Base-by-base conservation (phyloP, 2,888 invertebrate species). In the Epistrophe grossulariae region DNA sequence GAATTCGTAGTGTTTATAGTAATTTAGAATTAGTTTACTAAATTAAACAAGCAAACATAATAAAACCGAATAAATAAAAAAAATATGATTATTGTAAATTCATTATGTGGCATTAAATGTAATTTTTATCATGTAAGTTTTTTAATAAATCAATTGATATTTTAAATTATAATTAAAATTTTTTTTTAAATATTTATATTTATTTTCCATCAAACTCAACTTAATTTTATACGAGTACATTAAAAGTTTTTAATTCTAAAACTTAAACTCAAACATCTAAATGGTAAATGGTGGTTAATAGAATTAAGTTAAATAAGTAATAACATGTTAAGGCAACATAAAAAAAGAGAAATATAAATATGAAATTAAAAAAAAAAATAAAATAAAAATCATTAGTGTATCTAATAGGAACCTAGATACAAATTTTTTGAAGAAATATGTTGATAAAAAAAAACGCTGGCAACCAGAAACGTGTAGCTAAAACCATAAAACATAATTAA, bases 211-310 rank as follows among this genome's bases (percentile, higher is more conserved):
- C n/a, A 28, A 11, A 48, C 17, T 66, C 11, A 48, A 45, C 48
- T 19, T 48, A 31, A 48, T 28, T 66, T 55, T 55, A 55, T 55
- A 55, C 55, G 13, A 52, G 15, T 52, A 28, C 4, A 28, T 31
- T n/a, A n/a, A 28, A n/a, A 38, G 10, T 52, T 70, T 40, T 70
- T n/a, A 7, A 68, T 68, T 48, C 17, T 38, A 19, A 24, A 24
- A 57, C 38, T 62, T 76, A 76, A 66, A 57, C 48, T 70, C 71
- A 79, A 66, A 76, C 79, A 79, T 74, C 79, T 79, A 72, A 84
- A 84, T 71, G 64, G 71, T 76, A 79, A 84, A 68, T 84, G 79
- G 84, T 84, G 84, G 84, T 71, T 84, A 84, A 76, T 84, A 84
- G 76, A 24, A 59, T 79, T 85, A 85, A 85, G 70, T 66, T 59